phyloP scores from a whole-genome alignment of 2,888 invertebrate genomes.

The Periphyllus acericola region DNA sequence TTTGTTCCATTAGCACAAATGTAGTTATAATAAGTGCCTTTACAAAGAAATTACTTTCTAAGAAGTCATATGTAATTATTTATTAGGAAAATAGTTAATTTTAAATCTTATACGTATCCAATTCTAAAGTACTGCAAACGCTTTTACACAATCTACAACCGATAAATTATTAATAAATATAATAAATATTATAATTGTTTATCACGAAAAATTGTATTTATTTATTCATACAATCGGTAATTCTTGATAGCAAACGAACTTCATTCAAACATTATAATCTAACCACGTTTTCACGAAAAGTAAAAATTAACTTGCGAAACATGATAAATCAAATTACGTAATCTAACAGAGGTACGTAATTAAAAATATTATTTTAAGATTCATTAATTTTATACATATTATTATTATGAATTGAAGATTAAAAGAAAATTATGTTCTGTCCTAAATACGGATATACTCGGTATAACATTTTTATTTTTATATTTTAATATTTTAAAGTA shows the following conservation, averaged over 20 bases:
- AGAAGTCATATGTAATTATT: no score
- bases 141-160: not conserved
- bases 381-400: not conserved
- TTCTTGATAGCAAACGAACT: not conserved
- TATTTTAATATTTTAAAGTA: constrained; percentile 1
- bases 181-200: not conserved
- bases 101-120: not conserved
- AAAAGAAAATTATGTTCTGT: not conserved
- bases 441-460: not conserved
- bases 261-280: constrained; percentile 27
- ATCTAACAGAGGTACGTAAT: not conserved
- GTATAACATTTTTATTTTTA: not conserved
- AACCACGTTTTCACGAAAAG: constrained; percentile 5
- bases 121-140: not conserved
- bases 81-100: no score
- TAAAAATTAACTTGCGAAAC: constrained; percentile 9
- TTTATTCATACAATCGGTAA: not conserved
- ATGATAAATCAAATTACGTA: constrained; percentile 9
- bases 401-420: not conserved
- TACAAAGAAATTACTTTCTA: not conserved
- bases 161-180: not conserved
- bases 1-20: not conserved
- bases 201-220: not conserved
- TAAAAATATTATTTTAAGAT: not conserved
- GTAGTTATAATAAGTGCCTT: not conserved